phyloP scores from a whole-genome alignment of 2,888 invertebrate genomes.

The Ochropleura leucogaster region DNA sequence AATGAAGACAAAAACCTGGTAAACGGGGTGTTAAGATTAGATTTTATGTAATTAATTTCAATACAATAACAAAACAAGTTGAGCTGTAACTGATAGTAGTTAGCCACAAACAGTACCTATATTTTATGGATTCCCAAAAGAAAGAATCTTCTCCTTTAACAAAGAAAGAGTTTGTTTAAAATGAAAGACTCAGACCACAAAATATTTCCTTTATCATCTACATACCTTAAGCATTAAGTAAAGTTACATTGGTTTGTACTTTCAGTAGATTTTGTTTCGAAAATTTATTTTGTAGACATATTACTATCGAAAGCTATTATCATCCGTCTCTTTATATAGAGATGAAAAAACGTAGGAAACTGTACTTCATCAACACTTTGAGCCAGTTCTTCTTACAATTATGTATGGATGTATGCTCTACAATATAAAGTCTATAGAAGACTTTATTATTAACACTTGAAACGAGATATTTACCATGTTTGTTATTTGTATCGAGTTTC shows the following conservation, averaged over 20 bases:
- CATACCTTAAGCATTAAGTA: not conserved
- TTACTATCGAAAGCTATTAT: not conserved
- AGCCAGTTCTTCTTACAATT: not conserved
- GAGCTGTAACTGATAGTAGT: conserved; percentile 12
- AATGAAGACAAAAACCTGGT: not conserved
- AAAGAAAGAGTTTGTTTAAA: not conserved
- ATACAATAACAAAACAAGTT: not conserved
- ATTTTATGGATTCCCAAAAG: not conserved
- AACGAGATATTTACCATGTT: no score
- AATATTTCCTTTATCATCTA: not conserved
- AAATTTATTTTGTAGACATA: not conserved
- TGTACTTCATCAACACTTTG: not conserved
- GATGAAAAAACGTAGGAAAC: no score
- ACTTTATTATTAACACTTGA: no score
- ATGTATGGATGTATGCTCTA: no score
- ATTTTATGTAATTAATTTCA: conserved; percentile 13
- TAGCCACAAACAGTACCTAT: not conserved
- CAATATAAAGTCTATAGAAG: no score
- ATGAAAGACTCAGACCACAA: not conserved
- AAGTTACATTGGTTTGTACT: not conserved
- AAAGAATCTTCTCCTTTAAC: not conserved
- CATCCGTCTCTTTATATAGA: no score
- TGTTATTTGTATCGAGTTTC: no score
- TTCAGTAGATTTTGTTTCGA: not conserved
- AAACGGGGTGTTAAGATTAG: not conserved